These are phyloP conservation scores for Agapornis roseicollis DNA, from an alignment of 2,113 vertebrate genomes.

Conservation along the genomic window DNA sequence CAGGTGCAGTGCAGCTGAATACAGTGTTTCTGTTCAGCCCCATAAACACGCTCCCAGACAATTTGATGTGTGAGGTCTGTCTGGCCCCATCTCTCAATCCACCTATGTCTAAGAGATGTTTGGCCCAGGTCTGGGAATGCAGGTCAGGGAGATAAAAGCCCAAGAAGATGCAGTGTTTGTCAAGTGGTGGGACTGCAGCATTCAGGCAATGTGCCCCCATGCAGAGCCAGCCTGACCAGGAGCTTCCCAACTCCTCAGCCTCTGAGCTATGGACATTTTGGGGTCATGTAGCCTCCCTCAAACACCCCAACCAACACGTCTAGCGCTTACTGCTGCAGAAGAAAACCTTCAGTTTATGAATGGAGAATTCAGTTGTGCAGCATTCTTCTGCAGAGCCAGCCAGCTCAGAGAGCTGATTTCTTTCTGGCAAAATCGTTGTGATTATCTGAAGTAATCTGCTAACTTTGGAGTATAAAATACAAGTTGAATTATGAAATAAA, in stretches of 20 bases:
- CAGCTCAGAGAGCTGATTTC: neutral
- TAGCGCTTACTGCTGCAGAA: neutral
- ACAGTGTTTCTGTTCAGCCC: neutral
- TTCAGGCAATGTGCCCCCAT: neutral
- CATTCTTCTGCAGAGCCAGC: neutral
- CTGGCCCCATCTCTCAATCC: neutral
- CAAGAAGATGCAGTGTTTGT: neutral
- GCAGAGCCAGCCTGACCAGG: neutral
- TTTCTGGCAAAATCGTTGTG: neutral
- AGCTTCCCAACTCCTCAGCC: neutral
- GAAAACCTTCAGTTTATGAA: neutral
- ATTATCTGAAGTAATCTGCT: neutral
- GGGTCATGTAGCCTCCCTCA: neutral
- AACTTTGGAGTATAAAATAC: neutral
- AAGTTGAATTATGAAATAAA: neutral
- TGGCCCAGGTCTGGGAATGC: neutral
- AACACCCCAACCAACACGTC: neutral
- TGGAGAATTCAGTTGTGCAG: neutral
- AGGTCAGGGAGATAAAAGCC: neutral
- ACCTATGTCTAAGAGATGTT: neutral
- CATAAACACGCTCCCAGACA: rapidly evolving
- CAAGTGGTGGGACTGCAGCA: rapidly evolving
- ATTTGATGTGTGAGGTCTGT: neutral
- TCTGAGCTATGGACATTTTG: neutral
- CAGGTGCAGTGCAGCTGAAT: neutral